Base-by-base conservation (phyloP, 2,113 vertebrate genomes). In the Onychostruthus taczanowskii region DNA sequence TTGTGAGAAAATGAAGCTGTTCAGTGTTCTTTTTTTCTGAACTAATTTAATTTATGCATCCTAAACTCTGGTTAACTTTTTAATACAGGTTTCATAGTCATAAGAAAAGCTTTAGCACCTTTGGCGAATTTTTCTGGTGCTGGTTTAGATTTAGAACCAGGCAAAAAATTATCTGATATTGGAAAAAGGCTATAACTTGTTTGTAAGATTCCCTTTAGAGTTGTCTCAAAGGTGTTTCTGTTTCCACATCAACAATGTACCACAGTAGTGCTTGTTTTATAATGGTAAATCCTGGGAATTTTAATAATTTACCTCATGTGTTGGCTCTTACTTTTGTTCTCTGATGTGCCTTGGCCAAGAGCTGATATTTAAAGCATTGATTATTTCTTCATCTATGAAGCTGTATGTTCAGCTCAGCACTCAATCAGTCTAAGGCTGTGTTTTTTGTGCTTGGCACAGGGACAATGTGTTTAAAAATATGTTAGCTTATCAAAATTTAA, bases 371-470 rank as follows among this genome's bases (percentile, higher is more conserved):
- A 58, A 6, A 13, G 39, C 78, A 92, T 85, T 56, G 90, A 93
- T 95, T 67, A 52, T 86, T 87, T 81, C 82, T 88, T 94, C 4
- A 2, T 76, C 43, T 83, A 6, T 68, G 69, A 80, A 94, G 66
- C 52, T 46, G 37, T 77, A 43, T 16, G 4, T 72, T 46, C 35
- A 82, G 41, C 55, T 84, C 61, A 23, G 23, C 43, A 44, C n/a
- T 74, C 47, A 59, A 75, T 77, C n/a, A 31, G n/a, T 75, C 77
- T 5, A 31, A 89, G 31, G 24, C 59, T 90, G 59, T 13, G 11
- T 56, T 66, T 96, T 96, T 82, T 93, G 78, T 85, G 66, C 72
- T 72, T 89, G 76, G 52, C 35, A n/a, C 55, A 72, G 78, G 59
- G 79, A 76, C 84, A 84, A 30, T 35, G 16, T 68, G 20, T 70